Evolutionary conservation across 2,797 vertebrate genomes (phyloP).

Genomic region (Babyrousa celebensis): DNA sequence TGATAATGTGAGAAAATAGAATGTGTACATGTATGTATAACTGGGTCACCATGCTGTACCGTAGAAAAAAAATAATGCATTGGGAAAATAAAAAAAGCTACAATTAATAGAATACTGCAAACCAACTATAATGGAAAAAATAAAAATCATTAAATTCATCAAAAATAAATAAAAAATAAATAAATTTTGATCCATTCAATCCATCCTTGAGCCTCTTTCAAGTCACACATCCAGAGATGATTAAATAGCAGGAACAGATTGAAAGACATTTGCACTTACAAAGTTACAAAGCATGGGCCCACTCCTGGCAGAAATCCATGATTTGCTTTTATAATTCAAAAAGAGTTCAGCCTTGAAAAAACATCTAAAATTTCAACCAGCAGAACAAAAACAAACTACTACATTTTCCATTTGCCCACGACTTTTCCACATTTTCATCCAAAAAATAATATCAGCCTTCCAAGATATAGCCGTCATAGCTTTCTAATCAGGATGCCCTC

Average conservation of each 20-base stretch:
- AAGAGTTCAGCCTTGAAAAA: constrained; percentile 64
- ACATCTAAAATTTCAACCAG: constrained; percentile 39
- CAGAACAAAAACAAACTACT: constrained; percentile 26
- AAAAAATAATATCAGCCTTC: neutral
- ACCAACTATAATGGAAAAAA: too few relatives aligned
- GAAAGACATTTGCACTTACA: constrained; percentile 15
- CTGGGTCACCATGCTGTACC: too few relatives aligned
- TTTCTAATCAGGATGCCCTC: neutral
- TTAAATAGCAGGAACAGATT: constrained; percentile 63
- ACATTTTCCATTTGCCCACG: neutral
- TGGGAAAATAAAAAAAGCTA: too few relatives aligned
- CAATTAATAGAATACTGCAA: too few relatives aligned
- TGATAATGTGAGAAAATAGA: too few relatives aligned
- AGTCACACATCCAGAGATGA: constrained; percentile 36
- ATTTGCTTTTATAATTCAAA: constrained; percentile 35
- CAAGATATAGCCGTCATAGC: neutral
- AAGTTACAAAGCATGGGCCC: constrained; percentile 20
- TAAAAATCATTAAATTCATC: too few relatives aligned
- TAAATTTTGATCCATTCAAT: constrained; percentile 12
- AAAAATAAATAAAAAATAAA: neutral
- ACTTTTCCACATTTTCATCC: constrained; percentile 37
- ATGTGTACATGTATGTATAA: too few relatives aligned
- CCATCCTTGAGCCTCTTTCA: constrained; percentile 38
- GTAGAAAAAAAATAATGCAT: too few relatives aligned
- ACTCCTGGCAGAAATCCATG: constrained; percentile 6